Percentiles rank a stretch among this genome's conserved stretches.
Conservation (phyloP, 2,113 vertebrate species). For the Cathartes aura region DNA sequence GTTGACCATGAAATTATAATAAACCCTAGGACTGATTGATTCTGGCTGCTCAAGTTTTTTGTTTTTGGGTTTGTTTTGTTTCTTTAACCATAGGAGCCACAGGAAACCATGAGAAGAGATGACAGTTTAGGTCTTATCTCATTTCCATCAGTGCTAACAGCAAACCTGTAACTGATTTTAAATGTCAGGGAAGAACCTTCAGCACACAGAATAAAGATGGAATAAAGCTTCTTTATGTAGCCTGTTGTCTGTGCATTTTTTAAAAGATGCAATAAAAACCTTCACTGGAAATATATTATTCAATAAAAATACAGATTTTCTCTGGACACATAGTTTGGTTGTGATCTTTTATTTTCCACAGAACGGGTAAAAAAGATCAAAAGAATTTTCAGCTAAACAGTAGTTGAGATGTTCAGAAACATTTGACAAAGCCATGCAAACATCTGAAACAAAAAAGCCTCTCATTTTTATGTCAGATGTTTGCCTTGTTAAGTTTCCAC, state of each 20-base stretch:
- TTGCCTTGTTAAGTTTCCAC: not conserved
- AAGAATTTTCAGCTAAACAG: not conserved
- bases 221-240: not conserved
- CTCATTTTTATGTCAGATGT: not conserved
- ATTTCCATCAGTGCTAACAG: not conserved
- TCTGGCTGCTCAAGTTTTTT: not conserved
- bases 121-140: not conserved
- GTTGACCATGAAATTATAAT: not conserved
- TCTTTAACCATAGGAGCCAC: not conserved
- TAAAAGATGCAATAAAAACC: not conserved
- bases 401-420: not conserved
- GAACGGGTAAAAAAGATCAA: not conserved
- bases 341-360: not conserved
- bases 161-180: not conserved
- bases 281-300: not conserved
- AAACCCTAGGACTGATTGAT: not conserved
- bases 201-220: not conserved
- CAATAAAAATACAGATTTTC: not conserved
- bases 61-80: not conserved
- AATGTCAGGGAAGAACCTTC: not conserved
- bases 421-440: not conserved
- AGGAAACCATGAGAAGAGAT: not conserved
- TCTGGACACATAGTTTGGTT: not conserved
- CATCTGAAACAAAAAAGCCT: not conserved
- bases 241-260: not conserved